phyloP scores from a whole-genome alignment of 1,140 invertebrate species.

The Ostrea denselamellosa region DNA sequence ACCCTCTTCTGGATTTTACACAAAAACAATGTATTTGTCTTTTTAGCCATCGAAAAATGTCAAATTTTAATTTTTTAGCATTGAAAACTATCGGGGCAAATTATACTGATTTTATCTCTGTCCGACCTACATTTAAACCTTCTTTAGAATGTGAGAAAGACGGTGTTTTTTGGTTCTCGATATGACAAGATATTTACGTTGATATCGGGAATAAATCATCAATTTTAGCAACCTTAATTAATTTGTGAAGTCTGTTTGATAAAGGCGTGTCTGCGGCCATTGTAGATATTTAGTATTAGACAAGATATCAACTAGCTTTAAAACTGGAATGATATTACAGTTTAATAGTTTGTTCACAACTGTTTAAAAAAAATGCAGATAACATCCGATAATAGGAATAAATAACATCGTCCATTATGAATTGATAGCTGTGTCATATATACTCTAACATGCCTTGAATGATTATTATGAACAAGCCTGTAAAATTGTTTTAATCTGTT shows the following conservation, averaged over 20 bases:
- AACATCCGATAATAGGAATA: background rate
- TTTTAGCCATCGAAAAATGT: conserved; percentile 4
- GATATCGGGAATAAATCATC: conserved; percentile 20
- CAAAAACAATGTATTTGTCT: conserved; percentile 12
- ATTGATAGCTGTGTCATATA: background rate
- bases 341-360: background rate
- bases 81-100: background rate
- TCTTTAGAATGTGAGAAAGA: background rate
- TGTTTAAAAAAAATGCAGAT: background rate
- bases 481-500: too few species aligned
- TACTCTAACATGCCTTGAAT: too few species aligned
- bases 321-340: background rate
- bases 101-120: background rate
- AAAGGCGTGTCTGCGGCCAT: background rate
- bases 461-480: too few species aligned
- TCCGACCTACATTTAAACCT: conserved; percentile 2
- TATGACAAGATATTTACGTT: background rate
- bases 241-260: conserved; percentile 10
- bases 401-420: background rate
- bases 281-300: background rate
- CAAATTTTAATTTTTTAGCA: background rate
- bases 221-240: conserved; percentile 16
- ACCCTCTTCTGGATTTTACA: background rate
- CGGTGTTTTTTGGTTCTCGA: background rate
- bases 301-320: background rate